Evolutionary conservation across 2,797 vertebrate genomes (phyloP), one percentile per base, ranked within the genome.

Genomic region (Gallinago solitaria): DNA sequence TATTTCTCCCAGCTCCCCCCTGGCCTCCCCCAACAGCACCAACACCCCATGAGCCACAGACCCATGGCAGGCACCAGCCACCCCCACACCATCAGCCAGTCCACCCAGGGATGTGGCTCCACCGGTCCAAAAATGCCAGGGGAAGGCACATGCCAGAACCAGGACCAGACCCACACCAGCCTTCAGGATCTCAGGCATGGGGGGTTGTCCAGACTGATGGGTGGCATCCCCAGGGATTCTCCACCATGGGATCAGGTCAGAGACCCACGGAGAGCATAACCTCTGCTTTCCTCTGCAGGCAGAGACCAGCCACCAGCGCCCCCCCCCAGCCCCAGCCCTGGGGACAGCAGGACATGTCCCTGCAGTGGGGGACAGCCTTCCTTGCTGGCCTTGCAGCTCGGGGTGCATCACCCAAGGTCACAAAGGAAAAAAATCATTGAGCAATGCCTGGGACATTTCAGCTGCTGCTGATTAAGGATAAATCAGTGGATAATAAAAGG

Each of bases 1-100:
- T 20, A 0, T 95, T 94, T 83, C 60, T 91, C 75, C 60, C 35
- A 12, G 41, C 1, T 6, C 50, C 4, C 16, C 20, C 17, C 73
- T 51, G 30, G 8, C 23, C 27, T 3, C 16, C 16, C 17, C 7
- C 53, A 56, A 61, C 48, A 79, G 67, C 67, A 69, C 45, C 73
- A 16, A 2, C 35, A 30, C 14, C 27, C 50, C 6, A 0, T 0
- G 1, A 35, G 20, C 6, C 0, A 24, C 51, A 47, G 41, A 39
- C 17, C 71, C 35, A 2, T 0, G 1, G 9, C 2, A 1, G n/a
- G 20, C 0, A 1, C 61, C 39, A 28, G 59, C 67, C 0, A 0
- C 5, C 47, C 23, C 20, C 18, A 51, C 1, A 0, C 17, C 16
- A 1, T 12, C 73, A 28, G 56, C 76, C 48, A 4, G 27, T 4